Evolutionary conservation across 2,888 invertebrate genomes (phyloP).

Genomic region (Corbicula japonica): DNA sequence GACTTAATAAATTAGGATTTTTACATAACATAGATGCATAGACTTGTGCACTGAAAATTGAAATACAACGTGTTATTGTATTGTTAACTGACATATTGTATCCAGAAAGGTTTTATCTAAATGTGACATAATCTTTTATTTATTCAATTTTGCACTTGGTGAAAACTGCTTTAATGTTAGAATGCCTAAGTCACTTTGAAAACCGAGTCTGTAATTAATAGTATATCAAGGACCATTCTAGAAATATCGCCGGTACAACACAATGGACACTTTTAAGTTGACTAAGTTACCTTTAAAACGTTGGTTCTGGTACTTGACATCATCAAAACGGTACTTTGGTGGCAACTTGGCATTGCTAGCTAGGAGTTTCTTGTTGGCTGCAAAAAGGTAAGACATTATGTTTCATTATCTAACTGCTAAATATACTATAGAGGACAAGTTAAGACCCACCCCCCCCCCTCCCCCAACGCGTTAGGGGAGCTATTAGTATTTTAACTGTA

Average conservation of each 20-base stretch:
- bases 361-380: constrained; percentile 20
- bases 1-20: constrained; percentile 26
- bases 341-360: constrained; percentile 25
- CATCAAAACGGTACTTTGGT: constrained; percentile 22
- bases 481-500: neutral
- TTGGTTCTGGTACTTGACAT: constrained; percentile 24
- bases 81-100: constrained; percentile 22
- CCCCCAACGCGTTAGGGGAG: neutral
- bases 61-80: constrained; percentile 29
- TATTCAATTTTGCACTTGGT: constrained; percentile 18
- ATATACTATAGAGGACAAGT: constrained; percentile 16
- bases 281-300: constrained; percentile 20
- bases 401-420: constrained; percentile 17
- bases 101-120: constrained; percentile 22
- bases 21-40: constrained; percentile 23
- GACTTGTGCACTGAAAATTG: constrained; percentile 21
- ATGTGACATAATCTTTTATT: constrained; percentile 13
- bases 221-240: constrained; percentile 22
- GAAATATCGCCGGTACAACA: constrained; percentile 18
- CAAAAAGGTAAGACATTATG: constrained; percentile 21
- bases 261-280: constrained; percentile 23
- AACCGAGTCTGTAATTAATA: constrained; percentile 13
- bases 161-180: constrained; percentile 23
- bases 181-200: constrained; percentile 1
- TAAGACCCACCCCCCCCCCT: too few species aligned